Conservation (phyloP, 2,888 invertebrate genomes). For the Lucinisca nassula region DNA sequence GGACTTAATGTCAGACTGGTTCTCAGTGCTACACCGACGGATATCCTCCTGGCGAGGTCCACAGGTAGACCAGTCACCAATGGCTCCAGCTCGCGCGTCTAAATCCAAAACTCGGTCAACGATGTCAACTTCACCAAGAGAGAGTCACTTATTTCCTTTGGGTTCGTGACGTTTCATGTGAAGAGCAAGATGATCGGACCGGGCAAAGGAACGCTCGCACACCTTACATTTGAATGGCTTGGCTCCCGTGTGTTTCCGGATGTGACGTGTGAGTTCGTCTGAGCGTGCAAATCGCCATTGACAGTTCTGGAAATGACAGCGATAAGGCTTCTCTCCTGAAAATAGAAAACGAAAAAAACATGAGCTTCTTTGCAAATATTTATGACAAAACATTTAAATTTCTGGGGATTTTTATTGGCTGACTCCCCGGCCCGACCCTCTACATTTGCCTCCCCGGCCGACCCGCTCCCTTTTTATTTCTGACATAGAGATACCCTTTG, state of each 20-base stretch:
- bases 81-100: slow-evolving; percentile 12
- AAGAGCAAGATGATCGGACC: slow-evolving; percentile 90
- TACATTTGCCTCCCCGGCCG: too few species aligned
- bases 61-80: slow-evolving; percentile 17
- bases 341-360: slow-evolving; percentile 35
- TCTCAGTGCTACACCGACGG: not conserved
- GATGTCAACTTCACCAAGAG: not conserved
- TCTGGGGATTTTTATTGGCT: too few species aligned
- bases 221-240: slow-evolving; percentile 90
- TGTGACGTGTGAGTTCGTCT: slow-evolving; percentile 90
- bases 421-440: too few species aligned
- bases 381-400: too few species aligned
- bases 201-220: slow-evolving; percentile 90
- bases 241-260: slow-evolving; percentile 90
- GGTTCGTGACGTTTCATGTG: slow-evolving; percentile 92
- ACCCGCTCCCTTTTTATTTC: too few species aligned
- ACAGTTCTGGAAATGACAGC: slow-evolving; percentile 90
- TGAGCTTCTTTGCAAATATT: too few species aligned
- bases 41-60: slow-evolving; percentile 20
- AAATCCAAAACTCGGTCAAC: slow-evolving; percentile 7
- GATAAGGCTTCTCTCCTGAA: slow-evolving; percentile 90
- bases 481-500: too few species aligned
- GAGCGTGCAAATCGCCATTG: slow-evolving; percentile 90
- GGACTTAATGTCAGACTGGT: not conserved
- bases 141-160: slow-evolving; percentile 89